Base-by-base conservation (phyloP, 1,140 invertebrate genomes). In the Pararge aegeria region DNA sequence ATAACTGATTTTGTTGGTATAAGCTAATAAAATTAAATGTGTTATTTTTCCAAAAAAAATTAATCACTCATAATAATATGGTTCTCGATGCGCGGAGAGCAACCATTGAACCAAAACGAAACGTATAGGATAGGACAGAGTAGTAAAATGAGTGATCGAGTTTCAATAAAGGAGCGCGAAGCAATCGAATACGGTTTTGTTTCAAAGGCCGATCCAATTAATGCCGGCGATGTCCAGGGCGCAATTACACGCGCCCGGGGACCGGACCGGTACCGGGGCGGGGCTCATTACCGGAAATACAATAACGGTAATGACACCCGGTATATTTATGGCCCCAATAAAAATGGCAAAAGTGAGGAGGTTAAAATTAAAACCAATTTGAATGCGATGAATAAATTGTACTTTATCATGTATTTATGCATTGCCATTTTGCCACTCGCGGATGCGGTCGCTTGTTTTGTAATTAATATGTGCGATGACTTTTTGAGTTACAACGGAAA, bases 141-240 rank as follows among this genome's bases (percentile, higher is more conserved):
- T 55, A 59, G 61, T 65, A 71, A 73, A 70, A 62, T 73, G 65
- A 72, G 62, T 68, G 74, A 71, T 77, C 63, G 65, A 62, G 70
- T 77, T 70, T 70, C 70, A 73, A 75, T 75, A 73, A 70, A 61
- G 55, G 60, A 53, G 48, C 64, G 57, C 48, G 62, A 55, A 51
- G 55, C 51, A 61, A 66, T 59, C 48, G 55, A 62, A 65, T 66
- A 71, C 56, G 68, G 56, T 61, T 68, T 70, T 68, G 68, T 70
- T 72, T 60, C 64, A 70, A 72, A 68, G 66, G 64, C 40, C 61
- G 54, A 71, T 75, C 68, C 75, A 78, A 78, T 78, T 75, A 78
- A 66, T 65, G 72, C 44, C 53, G 51, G 64, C 63, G 62, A 67
- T 72, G 68, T 72, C 66, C 64, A 55, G 54, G 54, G 51, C 60